Conservation (phyloP, 2,797 vertebrate genomes). For the Tiaroga cobitis region DNA sequence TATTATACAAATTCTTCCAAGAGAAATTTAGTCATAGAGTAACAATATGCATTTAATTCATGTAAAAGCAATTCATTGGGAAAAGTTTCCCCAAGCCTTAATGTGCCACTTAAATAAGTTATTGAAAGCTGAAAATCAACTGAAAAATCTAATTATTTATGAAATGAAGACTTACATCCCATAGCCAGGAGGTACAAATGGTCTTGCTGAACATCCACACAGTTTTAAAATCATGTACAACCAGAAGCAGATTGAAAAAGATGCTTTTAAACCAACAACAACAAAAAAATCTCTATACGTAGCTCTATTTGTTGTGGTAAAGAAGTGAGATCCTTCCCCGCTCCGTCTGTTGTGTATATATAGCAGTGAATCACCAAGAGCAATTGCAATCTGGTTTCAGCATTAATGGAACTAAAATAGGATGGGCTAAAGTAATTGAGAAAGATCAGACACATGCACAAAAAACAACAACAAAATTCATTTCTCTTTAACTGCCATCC, state of each 20-base stretch:
- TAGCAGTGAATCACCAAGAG: conserved; percentile 64
- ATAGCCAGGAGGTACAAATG: conserved; percentile 35
- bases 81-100: background rate
- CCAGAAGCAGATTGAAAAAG: background rate
- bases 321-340: conserved; percentile 8
- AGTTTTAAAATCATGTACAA: background rate
- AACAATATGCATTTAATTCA: background rate
- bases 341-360: conserved; percentile 29
- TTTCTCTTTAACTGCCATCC: background rate
- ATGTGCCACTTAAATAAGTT: background rate
- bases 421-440: background rate
- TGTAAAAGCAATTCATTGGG: background rate
- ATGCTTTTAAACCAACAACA: background rate
- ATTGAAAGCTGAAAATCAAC: background rate
- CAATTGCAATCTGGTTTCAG: conserved; percentile 63
- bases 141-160: background rate
- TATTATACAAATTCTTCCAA: background rate
- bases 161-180: conserved; percentile 60
- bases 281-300: background rate
- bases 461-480: background rate
- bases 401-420: conserved; percentile 54
- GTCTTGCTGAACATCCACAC: conserved; percentile 27
- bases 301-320: background rate
- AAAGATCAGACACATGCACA: background rate
- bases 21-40: background rate